Evolutionary conservation across 1,140 invertebrate genomes (phyloP), one percentile per base, ranked within the genome.

Genomic region (Neodiprion fabricii): DNA sequence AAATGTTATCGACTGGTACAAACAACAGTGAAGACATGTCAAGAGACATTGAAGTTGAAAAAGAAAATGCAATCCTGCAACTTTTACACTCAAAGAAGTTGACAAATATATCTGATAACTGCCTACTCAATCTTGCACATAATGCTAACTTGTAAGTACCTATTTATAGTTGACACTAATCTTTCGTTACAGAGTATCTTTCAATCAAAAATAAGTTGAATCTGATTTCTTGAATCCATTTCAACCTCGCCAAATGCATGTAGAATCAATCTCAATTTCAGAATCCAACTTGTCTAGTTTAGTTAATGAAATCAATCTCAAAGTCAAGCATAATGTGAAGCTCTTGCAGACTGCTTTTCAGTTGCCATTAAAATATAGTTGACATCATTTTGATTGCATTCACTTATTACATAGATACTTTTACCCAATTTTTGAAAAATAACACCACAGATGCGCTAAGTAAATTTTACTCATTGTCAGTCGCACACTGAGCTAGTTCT

Each of bases 11-110:
- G 4, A 85, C 89, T 74, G 84, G 90, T 75, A 89, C 86, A 75
- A 79, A 84, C 5, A 83, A 89, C 12, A 80, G 88, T 75, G 86
- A 91, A 80, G 88, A 90, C 75, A 70, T 87, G 85, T 86, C 88
- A 83, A 82, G 88, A 86, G 84, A 90, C 65, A 87, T 91, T 68
- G 89, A 91, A 73, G 91, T 93, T 77, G 95, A 96, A 81, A 89
- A 94, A 70, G 95, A 97, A 84, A 94, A 95, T 80, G 94, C 95
- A 7, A 89, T 96, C 82, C 85, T 97, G 71, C 93, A 95, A 83
- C 86, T 97, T n/a, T 83, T 96, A 5, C 87, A 92, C 50, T 91
- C 91, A 17, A 92, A 93, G 67, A 94, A 93, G 77, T 81, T 96
- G 7, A 83, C 87, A 28, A 91, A 92, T 82, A 93, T 92, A 88